Percentiles rank a stretch among this genome's conserved stretches.
phyloP scores from a whole-genome alignment of 2,797 vertebrate species.

The Phataginus tetradactyla region DNA sequence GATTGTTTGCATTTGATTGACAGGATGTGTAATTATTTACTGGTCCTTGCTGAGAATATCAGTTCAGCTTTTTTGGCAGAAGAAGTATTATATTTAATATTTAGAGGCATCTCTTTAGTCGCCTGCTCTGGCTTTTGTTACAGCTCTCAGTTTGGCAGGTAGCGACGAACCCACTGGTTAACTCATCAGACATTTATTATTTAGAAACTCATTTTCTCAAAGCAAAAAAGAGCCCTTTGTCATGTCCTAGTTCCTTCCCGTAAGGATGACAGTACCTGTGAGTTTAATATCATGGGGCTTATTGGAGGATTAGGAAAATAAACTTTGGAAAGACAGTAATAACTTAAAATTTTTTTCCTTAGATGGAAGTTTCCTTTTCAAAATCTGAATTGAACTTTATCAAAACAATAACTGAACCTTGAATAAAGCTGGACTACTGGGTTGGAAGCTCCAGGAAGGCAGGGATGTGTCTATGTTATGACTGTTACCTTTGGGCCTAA shows the following conservation, averaged over 20 bases:
- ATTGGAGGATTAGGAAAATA: constrained; percentile 5
- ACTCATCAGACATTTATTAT: constrained; percentile 25
- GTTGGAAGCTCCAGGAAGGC: neutral
- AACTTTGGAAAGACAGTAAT: neutral
- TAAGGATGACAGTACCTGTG: neutral
- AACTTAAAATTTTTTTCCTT: constrained; percentile 53
- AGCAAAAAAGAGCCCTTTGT: neutral
- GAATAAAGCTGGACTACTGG: neutral
- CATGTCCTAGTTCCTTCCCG: constrained; percentile 1
- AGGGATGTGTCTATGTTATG: neutral
- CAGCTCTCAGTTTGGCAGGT: neutral
- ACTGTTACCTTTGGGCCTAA: neutral
- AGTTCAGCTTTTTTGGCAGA: neutral
- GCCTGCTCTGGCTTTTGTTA: neutral
- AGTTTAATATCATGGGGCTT: neutral
- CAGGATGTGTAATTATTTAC: constrained; percentile 67
- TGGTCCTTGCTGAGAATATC: neutral
- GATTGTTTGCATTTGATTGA: neutral
- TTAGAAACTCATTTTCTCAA: constrained; percentile 41
- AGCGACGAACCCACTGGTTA: neutral
- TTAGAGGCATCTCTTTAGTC: constrained; percentile 28
- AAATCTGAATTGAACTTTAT: constrained; percentile 13
- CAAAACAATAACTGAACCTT: constrained; percentile 37
- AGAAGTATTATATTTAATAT: constrained; percentile 13
- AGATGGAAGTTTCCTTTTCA: constrained; percentile 37